phyloP scores from a whole-genome alignment of 2,113 vertebrate genomes.

The Stigmatopora argus region DNA sequence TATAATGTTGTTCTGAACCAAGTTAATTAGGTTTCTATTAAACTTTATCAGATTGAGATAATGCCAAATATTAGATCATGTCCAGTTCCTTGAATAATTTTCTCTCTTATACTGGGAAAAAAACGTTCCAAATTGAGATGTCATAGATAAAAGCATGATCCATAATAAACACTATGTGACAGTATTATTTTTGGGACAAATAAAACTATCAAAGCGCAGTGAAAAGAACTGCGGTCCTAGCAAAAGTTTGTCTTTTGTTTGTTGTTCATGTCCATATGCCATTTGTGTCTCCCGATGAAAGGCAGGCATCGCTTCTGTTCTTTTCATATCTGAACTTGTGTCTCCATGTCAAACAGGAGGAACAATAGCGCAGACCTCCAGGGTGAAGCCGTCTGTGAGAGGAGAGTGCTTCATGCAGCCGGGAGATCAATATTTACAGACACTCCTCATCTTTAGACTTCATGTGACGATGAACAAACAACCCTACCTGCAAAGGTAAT shows the following conservation, averaged over 20 bases:
- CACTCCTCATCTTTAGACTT: slow-evolving; percentile 62
- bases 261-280: neutral
- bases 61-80: too few species aligned
- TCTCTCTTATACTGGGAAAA: too few species aligned
- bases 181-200: neutral
- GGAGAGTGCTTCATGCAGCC: slow-evolving; percentile 47
- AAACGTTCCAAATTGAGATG: neutral
- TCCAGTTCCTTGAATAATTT: too few species aligned
- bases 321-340: slow-evolving; percentile 39
- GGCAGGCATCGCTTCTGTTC: slow-evolving; percentile 6
- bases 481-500: slow-evolving; percentile 43
- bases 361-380: slow-evolving; percentile 33
- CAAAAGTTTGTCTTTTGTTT: neutral
- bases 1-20: too few species aligned
- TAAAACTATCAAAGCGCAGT: neutral
- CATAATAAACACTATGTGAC: neutral
- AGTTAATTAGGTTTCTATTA: too few species aligned
- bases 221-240: neutral
- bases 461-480: slow-evolving; percentile 60
- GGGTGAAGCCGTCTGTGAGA: slow-evolving; percentile 41
- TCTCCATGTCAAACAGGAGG: slow-evolving; percentile 44
- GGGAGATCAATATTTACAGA: slow-evolving; percentile 68
- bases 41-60: too few species aligned
- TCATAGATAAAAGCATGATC: neutral
- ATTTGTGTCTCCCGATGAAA: slow-evolving; percentile 17